Evolutionary conservation across 2,797 vertebrate genomes (phyloP), one percentile per base, ranked within the genome.

Genomic region (Peromyscus attwateri): DNA sequence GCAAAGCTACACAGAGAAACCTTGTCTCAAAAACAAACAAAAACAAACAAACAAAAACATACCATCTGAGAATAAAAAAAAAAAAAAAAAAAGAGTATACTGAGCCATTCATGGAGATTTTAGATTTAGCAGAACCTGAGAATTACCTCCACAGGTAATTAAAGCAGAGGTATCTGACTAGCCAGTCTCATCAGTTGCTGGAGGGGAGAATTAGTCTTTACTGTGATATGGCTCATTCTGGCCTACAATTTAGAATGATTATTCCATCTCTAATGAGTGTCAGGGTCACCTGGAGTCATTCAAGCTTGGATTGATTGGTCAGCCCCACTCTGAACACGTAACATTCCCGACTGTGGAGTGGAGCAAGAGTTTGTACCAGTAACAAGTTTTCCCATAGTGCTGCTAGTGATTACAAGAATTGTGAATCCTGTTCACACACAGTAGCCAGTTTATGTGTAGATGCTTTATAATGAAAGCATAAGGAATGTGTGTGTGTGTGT

Each of bases 131-230:
- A 60, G 62, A 73, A 89, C 23, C 13, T 2, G 17, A 14, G 12
- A 60, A 93, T 52, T 79, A 40, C 55, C 23, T 13, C 11, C 0
- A 6, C 23, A 52, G 55, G 64, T 66, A 81, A 55, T 43, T 80
- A 76, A 49, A 57, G 6, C 55, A 49, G 60, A 11, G 31, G 46
- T 31, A 52, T 17, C 21, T 83, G 70, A 31, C 64, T 71, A 27
- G 76, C 62, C 68, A 73, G 66, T 92, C 12, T 88, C n/a, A 49
- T 75, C 85, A 87, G 14, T 43, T 87, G 49, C 29, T 89, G 43
- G 37, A 71, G 3, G 55, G 31, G 62, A 55, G 40, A 73, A 49
- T 90, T 92, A 29, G 91, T 92, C 90, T 75, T 62, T 43, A 73
- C 79, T 27, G 49, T 70, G 62, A 40, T 40, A 34, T 71, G 43